Evolutionary conservation across 2,113 vertebrate genomes (phyloP).

Genomic region (Eptesicus fuscus): DNA sequence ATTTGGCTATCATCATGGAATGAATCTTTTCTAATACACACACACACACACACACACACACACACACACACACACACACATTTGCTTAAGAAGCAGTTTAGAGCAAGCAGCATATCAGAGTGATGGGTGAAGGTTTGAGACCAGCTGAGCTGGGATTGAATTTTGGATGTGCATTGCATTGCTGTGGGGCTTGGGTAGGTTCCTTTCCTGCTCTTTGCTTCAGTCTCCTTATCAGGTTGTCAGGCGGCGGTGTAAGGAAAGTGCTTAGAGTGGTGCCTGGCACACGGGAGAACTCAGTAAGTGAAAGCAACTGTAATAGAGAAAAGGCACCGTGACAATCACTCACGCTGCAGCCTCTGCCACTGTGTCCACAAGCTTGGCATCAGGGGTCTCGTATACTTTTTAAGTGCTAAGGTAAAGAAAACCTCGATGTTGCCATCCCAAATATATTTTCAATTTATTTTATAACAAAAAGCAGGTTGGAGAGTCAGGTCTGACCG

Average conservation of each 20-base stretch:
- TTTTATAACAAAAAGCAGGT: not conserved
- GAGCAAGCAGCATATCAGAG: not conserved
- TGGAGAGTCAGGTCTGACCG: not conserved
- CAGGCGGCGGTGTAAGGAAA: not conserved
- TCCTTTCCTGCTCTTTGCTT: not conserved
- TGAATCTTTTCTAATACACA: not conserved
- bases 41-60: too few species aligned
- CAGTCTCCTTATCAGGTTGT: not conserved
- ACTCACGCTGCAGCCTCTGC: not conserved
- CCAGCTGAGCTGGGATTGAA: not conserved
- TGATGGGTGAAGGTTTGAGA: not conserved
- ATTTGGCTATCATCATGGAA: not conserved
- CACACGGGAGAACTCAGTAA: not conserved
- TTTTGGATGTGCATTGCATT: not conserved
- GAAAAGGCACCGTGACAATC: not conserved
- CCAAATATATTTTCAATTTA: not conserved
- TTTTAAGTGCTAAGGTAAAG: conserved; percentile 25
- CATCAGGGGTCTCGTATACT: not conserved
- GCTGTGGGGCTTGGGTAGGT: not conserved
- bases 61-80: too few species aligned
- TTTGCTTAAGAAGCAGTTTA: not conserved
- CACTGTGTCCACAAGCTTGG: not conserved
- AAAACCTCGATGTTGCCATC: not conserved
- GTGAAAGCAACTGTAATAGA: not conserved
- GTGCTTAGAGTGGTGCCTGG: not conserved